Evolutionary conservation across 2,113 vertebrate species (phyloP), one percentile per base, ranked within the genome.

Genomic region (Trematocara stigmaticum): DNA sequence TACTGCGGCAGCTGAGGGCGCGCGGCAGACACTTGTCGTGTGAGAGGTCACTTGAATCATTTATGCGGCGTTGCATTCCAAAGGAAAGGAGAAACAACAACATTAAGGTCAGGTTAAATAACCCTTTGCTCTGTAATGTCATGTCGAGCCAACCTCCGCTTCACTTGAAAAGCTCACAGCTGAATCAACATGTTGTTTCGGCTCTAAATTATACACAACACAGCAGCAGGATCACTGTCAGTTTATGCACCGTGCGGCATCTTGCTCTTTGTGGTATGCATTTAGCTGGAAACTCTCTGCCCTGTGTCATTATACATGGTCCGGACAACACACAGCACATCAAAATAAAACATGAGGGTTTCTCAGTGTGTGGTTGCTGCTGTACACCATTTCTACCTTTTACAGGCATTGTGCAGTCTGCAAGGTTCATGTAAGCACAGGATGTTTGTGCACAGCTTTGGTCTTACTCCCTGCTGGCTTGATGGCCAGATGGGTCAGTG

Each of bases 401-500:
- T 81, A 61, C 78, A 66, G 82, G 81, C 61, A 51, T 55, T 47
- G 56, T 86, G 90, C 91, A 84, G 90, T 88, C 69, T 76, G 88
- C 57, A 74, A 38, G 80, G 49, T 81, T 93, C 51, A 3, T 86
- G 82, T 91, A 89, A 81, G 86, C 79, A 26, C 86, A 82, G 76
- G 64, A 85, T 91, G 87, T 86, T 84, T 91, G 82, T 85, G 71
- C 84, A 86, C 56, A 59, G 91, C 89, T 92, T 92, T 88, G 86
- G 82, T 93, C 91, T 87, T 78, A 80, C 88, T 87, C 90, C 86
- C 83, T 52, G 86, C 89, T 78, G 89, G 87, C 79, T 90, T 12
- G 52, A 83, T 86, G 94, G 66, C 93, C 93, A 95, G 94, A 95
- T 95, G 93, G 93, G 94, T 94, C 92, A 92, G 89, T 84, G 89